Evolutionary conservation across 2,888 invertebrate species (phyloP).

Genomic region (Microdon myrmicae): DNA sequence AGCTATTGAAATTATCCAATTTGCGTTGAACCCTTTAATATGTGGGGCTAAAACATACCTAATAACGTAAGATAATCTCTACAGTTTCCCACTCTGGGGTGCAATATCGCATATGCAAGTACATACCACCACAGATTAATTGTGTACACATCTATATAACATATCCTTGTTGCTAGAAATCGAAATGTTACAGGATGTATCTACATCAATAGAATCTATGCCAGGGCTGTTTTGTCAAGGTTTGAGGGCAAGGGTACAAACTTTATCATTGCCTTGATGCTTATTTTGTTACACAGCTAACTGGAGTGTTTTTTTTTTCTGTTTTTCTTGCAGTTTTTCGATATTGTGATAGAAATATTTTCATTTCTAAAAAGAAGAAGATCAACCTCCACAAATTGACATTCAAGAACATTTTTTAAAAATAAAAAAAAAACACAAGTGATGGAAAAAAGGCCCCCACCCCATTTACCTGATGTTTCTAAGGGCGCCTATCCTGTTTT

Average conservation of each 20-base stretch:
- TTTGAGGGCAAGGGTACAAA: constrained; percentile 48
- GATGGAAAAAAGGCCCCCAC: constrained; percentile 28
- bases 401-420: constrained; percentile 34
- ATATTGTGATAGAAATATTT: constrained; percentile 30
- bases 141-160: too few relatives aligned
- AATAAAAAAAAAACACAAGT: constrained; percentile 16
- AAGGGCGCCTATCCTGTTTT: constrained; percentile 21
- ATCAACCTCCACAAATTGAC: constrained; percentile 49
- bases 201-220: constrained; percentile 43
- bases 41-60: too few relatives aligned
- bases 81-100: too few relatives aligned
- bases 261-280: constrained; percentile 38
- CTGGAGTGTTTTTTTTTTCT: constrained; percentile 38
- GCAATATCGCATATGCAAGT: too few relatives aligned
- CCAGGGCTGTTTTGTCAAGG: constrained; percentile 46
- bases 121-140: too few relatives aligned
- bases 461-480: constrained; percentile 18
- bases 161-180: too few relatives aligned
- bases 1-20: too few relatives aligned
- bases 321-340: constrained; percentile 27
- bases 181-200: too few relatives aligned
- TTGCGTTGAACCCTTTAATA: too few relatives aligned
- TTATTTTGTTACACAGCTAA: constrained; percentile 14
- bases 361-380: constrained; percentile 26
- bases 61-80: too few relatives aligned